These are phyloP conservation scores for Condylostylus longicornis DNA, from an alignment of 1,140 invertebrate species.

Conservation along the genomic window DNA sequence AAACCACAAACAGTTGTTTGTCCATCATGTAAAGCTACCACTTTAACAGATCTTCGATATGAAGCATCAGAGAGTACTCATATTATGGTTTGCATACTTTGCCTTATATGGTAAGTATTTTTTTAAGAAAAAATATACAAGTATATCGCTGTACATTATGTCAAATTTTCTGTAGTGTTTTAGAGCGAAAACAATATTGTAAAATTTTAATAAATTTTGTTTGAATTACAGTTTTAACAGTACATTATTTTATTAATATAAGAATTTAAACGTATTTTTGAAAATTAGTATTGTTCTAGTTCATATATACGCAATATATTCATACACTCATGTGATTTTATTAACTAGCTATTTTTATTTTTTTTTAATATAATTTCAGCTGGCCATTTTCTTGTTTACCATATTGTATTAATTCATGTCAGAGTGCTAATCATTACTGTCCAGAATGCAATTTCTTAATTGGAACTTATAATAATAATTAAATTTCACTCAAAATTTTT, in stretches of 20 bases:
- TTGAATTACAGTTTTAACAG: no score
- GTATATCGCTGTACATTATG: slow-evolving; percentile 21
- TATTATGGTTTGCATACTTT: slow-evolving; percentile 40
- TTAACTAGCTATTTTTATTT: no score
- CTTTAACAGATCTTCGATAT: slow-evolving; percentile 34
- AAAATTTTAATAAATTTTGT: no score
- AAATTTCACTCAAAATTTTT: no score
- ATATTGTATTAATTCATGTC: slow-evolving; percentile 47
- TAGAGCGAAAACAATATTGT: no score
- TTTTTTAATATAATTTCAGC: no score
- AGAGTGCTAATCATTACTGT: slow-evolving; percentile 46
- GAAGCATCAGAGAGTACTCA: slow-evolving; percentile 42
- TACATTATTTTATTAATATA: no score
- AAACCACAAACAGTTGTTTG: slow-evolving; percentile 33
- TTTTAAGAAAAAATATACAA: background rate
- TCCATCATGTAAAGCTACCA: slow-evolving; percentile 36
- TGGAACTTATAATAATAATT: slow-evolving; percentile 39
- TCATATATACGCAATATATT: no score
- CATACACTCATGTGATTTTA: no score
- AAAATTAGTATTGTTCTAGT: no score
- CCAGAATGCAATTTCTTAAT: slow-evolving; percentile 45
- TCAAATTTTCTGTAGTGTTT: no score
- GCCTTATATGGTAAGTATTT: slow-evolving; percentile 36
- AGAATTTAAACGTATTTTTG: no score
- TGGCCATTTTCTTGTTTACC: slow-evolving; percentile 45